phyloP scores from a whole-genome alignment of 37 sponge, comb jelly and placozoan genomes.

The Ephydatia muelleri region DNA sequence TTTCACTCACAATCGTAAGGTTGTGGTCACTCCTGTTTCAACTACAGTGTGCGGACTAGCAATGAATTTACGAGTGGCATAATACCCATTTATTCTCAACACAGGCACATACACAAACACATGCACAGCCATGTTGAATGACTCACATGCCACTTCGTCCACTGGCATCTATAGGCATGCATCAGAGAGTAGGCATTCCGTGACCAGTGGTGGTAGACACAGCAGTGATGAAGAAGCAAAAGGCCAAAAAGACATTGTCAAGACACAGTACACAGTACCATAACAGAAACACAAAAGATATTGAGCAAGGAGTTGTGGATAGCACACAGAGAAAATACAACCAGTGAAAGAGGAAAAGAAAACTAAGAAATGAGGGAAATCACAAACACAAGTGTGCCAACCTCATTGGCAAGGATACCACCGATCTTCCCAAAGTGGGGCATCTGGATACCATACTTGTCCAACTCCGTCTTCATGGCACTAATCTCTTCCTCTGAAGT shows the following conservation, averaged over 20 bases:
- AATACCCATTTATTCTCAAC: neutral
- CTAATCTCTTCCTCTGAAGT: conserved; percentile 94
- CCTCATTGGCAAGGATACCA: conserved; percentile 93
- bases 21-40: too few species aligned
- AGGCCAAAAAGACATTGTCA: neutral
- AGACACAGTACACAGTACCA: neutral
- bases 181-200: neutral
- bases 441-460: conserved; percentile 95
- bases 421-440: conserved; percentile 98
- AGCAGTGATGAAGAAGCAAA: neutral
- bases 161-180: conserved; percentile 29
- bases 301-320: neutral
- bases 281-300: neutral
- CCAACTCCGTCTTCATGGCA: conserved; percentile 88
- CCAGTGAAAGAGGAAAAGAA: neutral
- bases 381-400: conserved; percentile 36
- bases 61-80: neutral
- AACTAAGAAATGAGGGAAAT: neutral
- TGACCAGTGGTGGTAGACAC: too few species aligned
- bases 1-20: too few species aligned
- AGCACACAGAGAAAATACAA: neutral
- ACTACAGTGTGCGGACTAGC: too few species aligned
- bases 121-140: neutral
- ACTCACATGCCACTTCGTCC: conserved; percentile 72
- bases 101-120: neutral